Percentiles rank a stretch among this genome's conserved stretches.
Conservation (phyloP, 23 tunicate genomes). For the Ciona savignyi region DNA sequence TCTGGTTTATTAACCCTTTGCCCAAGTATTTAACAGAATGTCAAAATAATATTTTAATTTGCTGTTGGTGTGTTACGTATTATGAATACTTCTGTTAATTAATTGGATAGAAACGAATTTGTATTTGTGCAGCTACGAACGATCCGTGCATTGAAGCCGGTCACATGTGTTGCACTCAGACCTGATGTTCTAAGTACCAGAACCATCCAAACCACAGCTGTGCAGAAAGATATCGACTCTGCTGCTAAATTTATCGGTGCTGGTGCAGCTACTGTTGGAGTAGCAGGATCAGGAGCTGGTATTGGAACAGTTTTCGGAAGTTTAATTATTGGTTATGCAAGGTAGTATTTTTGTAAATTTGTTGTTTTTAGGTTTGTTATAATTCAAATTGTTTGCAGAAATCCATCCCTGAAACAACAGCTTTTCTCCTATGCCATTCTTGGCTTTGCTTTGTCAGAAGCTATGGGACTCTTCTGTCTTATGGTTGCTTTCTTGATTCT, state of each 20-base stretch:
- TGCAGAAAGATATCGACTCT: slow-evolving; percentile 87
- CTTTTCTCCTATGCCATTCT: slow-evolving; percentile 98
- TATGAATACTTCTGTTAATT: neutral
- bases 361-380: too few species aligned
- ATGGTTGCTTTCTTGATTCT: slow-evolving; percentile 95
- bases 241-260: slow-evolving; percentile 99
- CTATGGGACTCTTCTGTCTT: too few species aligned
- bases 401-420: slow-evolving; percentile 97
- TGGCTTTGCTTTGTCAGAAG: slow-evolving; percentile 98
- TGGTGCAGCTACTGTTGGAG: slow-evolving; percentile 99
- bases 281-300: slow-evolving; percentile 99
- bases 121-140: slow-evolving; percentile 3
- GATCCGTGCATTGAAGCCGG: slow-evolving; percentile 16
- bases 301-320: slow-evolving; percentile 99
- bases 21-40: too few species aligned
- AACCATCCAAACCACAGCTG: slow-evolving; percentile 63
- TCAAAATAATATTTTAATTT: too few species aligned
- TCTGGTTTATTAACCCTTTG: slow-evolving; percentile 4
- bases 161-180: slow-evolving; percentile 5
- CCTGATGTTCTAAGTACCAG: slow-evolving; percentile 16
- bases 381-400: too few species aligned
- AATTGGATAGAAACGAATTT: neutral
- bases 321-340: slow-evolving; percentile 97
- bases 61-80: too few species aligned
- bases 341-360: too few species aligned